A percentile compares a stretch with the other conserved stretches of the same genome.
phyloP scores from a whole-genome alignment of 1,140 invertebrate genomes.

The Globodera rostochiensis region DNA sequence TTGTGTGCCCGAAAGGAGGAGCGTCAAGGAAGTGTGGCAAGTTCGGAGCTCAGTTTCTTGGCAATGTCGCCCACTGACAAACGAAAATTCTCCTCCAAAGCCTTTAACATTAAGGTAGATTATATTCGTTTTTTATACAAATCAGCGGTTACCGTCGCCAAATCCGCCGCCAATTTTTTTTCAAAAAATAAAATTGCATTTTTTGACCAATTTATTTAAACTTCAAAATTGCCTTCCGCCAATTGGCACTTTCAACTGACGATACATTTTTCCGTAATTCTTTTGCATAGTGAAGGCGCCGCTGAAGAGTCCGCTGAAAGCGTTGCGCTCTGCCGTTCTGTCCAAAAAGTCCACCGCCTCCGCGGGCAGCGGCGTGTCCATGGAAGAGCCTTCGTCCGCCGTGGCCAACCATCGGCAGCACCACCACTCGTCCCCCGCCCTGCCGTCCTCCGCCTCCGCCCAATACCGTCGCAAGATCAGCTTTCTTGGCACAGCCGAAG shows the following conservation, averaged over 20 bases:
- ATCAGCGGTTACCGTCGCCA: too few relatives aligned
- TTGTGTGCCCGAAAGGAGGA: background rate
- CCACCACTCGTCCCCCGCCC: background rate
- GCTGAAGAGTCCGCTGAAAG: conserved; percentile 13
- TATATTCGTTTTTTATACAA: background rate
- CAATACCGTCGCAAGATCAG: conserved; percentile 9
- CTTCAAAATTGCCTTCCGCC: background rate
- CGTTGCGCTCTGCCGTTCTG: background rate
- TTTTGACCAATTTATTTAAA: too few relatives aligned
- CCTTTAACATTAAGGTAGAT: background rate
- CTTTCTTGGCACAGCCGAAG: background rate
- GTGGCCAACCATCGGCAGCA: background rate
- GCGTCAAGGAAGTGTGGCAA: background rate
- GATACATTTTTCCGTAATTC: background rate
- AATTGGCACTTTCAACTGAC: background rate
- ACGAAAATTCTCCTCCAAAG: conserved; percentile 7
- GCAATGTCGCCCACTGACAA: conserved; percentile 3
- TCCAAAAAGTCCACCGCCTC: conserved; percentile 6
- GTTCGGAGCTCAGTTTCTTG: background rate
- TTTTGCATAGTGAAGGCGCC: background rate
- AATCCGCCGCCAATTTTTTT: too few relatives aligned
- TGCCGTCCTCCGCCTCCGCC: background rate
- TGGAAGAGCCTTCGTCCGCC: background rate
- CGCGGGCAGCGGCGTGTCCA: background rate
- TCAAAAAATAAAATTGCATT: too few relatives aligned